These are phyloP conservation scores for Periphyllus acericola DNA, from an alignment of 2,888 invertebrate species.

Conservation along the genomic window DNA sequence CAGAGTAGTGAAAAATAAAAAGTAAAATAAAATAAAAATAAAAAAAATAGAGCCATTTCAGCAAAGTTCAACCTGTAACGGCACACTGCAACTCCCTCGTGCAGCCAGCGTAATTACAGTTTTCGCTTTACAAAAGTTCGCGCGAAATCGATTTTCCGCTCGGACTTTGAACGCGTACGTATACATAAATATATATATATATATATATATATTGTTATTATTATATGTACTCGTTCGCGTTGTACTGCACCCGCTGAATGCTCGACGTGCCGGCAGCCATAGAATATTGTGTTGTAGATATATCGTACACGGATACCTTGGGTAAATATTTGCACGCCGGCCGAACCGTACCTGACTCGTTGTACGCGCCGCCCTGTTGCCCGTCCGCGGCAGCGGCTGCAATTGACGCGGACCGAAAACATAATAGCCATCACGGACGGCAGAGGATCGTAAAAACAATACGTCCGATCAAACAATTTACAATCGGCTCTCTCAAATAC, in stretches of 20 bases:
- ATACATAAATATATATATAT: too few species aligned
- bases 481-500: slow-evolving; percentile 4
- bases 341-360: neutral
- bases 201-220: neutral
- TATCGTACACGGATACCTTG: neutral
- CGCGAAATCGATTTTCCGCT: slow-evolving; percentile 52
- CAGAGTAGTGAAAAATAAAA: neutral
- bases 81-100: neutral
- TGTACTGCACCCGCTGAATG: neutral
- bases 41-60: slow-evolving; percentile 11
- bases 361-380: too few species aligned
- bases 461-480: too few species aligned
- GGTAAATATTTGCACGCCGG: neutral
- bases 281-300: neutral
- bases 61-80: slow-evolving; percentile 23
- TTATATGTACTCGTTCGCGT: neutral
- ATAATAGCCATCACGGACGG: neutral
- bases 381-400: too few species aligned
- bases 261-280: neutral
- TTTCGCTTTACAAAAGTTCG: slow-evolving; percentile 42
- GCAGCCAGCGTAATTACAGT: slow-evolving; percentile 38
- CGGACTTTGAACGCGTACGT: neutral
- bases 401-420: neutral
- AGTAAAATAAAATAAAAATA: neutral
- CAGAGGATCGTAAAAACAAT: neutral